phyloP scores from a whole-genome alignment of 2,797 vertebrate genomes.

The Neomorphus geoffroyi region DNA sequence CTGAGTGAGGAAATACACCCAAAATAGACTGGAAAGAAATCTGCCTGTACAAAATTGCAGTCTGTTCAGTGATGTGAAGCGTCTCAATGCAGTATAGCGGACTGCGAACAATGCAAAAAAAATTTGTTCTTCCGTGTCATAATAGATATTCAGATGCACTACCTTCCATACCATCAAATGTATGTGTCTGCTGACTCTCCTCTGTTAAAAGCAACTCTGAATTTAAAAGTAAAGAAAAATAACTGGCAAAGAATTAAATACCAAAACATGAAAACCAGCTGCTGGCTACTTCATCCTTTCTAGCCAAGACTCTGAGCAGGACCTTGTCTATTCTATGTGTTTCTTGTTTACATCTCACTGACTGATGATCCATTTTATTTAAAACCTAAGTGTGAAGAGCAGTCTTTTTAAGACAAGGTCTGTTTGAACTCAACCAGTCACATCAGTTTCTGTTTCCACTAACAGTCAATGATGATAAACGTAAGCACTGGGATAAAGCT shows the following conservation, averaged over 20 bases:
- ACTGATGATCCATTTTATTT: not conserved
- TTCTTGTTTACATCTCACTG: not conserved
- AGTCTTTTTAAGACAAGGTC: not conserved
- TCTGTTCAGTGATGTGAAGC: not conserved
- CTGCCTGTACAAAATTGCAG: fast-evolving
- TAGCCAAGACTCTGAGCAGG: not conserved
- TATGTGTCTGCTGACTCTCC: not conserved
- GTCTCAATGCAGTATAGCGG: not conserved
- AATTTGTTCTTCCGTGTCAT: not conserved
- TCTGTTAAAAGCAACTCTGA: not conserved
- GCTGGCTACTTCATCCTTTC: not conserved
- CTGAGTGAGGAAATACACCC: not conserved
- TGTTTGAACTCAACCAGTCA: not conserved
- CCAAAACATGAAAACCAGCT: not conserved
- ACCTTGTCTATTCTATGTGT: fast-evolving
- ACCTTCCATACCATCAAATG: not conserved
- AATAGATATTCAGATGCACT: not conserved
- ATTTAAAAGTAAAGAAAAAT: not conserved
- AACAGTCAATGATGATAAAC: not conserved
- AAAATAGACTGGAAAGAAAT: not conserved
- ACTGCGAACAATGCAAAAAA: not conserved
- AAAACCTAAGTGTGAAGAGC: not conserved
- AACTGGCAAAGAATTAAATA: not conserved
- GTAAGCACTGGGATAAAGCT: not conserved
- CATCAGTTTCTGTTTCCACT: not conserved